A percentile compares a stretch with the other conserved stretches of the same genome.
These are phyloP conservation scores for Parnassius smintheus DNA, from an alignment of 2,888 invertebrate genomes.

Conservation along the genomic window DNA sequence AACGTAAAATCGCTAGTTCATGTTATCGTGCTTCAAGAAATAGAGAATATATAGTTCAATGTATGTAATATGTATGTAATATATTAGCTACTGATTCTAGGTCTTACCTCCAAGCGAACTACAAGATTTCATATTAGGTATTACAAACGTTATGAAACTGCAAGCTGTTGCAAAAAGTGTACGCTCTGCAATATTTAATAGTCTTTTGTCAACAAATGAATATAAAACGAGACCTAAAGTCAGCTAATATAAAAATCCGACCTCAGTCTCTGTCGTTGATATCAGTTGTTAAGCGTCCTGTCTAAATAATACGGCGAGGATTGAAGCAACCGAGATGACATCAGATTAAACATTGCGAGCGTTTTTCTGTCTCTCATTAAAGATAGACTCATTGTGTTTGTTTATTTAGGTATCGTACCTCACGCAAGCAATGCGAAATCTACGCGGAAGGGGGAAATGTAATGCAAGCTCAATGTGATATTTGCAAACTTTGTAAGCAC, in stretches of 20 bases:
- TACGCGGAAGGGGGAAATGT: background rate
- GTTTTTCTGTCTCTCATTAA: constrained; percentile 66
- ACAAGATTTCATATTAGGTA: constrained; percentile 2
- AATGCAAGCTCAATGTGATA: constrained; percentile 6
- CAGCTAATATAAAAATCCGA: constrained; percentile 19
- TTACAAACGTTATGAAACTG: background rate
- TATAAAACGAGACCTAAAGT: constrained; percentile 20
- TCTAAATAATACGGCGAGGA: constrained; percentile 62
- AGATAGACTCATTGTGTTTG: constrained; percentile 34
- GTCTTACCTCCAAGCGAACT: background rate
- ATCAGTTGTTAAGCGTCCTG: constrained; percentile 37
- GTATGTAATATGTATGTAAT: constrained; percentile 36
- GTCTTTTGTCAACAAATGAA: constrained; percentile 6
- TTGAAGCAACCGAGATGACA: constrained; percentile 65
- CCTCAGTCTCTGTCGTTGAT: constrained; percentile 22
- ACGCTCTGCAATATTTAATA: no score
- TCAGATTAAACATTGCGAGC: constrained; percentile 67
- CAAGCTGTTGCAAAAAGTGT: no score
- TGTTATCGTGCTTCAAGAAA: constrained; percentile 57
- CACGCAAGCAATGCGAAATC: background rate
- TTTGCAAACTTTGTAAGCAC: background rate
- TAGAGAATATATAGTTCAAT: constrained; percentile 66
- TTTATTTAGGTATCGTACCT: constrained; percentile 18
- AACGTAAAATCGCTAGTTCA: constrained; percentile 62
- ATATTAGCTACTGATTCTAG: no score